Evolutionary conservation across 1,140 invertebrate genomes (phyloP), one percentile per base, ranked within the genome.

Genomic region (Daktulosphaira vitifoliae): DNA sequence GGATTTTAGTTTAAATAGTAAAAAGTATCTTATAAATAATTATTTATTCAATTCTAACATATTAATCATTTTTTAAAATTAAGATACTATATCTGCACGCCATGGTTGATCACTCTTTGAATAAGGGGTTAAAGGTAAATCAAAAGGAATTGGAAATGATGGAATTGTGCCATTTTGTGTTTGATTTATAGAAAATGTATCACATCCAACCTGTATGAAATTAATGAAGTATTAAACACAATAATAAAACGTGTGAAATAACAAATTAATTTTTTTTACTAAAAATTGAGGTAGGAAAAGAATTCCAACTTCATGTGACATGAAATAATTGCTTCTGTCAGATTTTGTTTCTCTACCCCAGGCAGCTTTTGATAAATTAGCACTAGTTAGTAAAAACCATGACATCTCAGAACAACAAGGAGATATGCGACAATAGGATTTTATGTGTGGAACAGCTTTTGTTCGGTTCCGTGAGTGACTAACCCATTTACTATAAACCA

Each of bases 301-400:
- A 9, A 98, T 87, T 0, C 93, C 94, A 22, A 86, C 85, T 79
- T 98, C 95, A 73, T 93, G 96, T 46, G 89, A 95, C 18, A 70
- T 51, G 20, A 70, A 69, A 72, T 88, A 81, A 2, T 94, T 85
- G 65, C 78, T 72, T 39, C 76, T 75, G 48, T 80, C 78, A 66
- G 81, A 81, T 70, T 88, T 88, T 67, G 84, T 85, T 20, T 82
- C 72, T 16, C 76, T 79, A 65, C 94, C 94, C 94, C 94, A 98
- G 1, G 94, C 94, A 16, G 92, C 90, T 78, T 96, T 96, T 13
- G 92, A 96, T 7, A 97, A 74, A 78, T 98, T 98, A 0, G 89
- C 90, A 70, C 91, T 96, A 0, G 92, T 95, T 0, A 96, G 76
- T 1, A 93, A 76, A 73, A 92, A 94, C 84, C 87, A 91, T 67